A percentile compares a stretch with the other conserved stretches of the same genome.
phyloP scores from a whole-genome alignment of 2,113 vertebrate species.

The Patagioenas fasciata region DNA sequence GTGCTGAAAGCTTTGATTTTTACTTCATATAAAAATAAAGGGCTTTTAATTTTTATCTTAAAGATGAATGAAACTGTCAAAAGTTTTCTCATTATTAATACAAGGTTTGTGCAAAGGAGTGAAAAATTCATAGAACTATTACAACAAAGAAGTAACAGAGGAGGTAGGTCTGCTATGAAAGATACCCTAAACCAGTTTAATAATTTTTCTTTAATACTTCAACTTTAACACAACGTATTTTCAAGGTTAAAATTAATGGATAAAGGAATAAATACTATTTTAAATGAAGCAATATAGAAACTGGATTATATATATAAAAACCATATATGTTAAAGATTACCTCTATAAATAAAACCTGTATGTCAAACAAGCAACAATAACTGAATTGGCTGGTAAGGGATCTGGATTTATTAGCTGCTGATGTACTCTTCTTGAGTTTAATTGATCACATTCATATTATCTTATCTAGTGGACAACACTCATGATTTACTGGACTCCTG shows the following conservation, averaged over 20 bases:
- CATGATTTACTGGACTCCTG: slow-evolving; percentile 77
- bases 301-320: background rate
- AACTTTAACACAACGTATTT: background rate
- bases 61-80: background rate
- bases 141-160: background rate
- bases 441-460: slow-evolving; percentile 74
- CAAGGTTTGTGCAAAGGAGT: background rate
- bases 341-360: background rate
- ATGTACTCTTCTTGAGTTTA: slow-evolving; percentile 64
- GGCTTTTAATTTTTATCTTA: background rate
- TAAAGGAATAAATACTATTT: background rate
- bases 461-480: slow-evolving; percentile 76
- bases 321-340: background rate
- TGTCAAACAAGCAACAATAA: slow-evolving; percentile 17
- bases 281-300: background rate
- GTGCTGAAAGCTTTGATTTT: background rate
- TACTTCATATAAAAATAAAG: background rate
- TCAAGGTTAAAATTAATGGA: background rate
- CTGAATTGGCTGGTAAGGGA: background rate
- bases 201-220: background rate
- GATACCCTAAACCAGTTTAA: background rate
- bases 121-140: background rate
- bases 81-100: background rate
- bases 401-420: slow-evolving; percentile 72
- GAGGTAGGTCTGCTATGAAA: background rate